Base-by-base conservation (phyloP, 2,888 invertebrate species). In the Agrilus cyanescens region DNA sequence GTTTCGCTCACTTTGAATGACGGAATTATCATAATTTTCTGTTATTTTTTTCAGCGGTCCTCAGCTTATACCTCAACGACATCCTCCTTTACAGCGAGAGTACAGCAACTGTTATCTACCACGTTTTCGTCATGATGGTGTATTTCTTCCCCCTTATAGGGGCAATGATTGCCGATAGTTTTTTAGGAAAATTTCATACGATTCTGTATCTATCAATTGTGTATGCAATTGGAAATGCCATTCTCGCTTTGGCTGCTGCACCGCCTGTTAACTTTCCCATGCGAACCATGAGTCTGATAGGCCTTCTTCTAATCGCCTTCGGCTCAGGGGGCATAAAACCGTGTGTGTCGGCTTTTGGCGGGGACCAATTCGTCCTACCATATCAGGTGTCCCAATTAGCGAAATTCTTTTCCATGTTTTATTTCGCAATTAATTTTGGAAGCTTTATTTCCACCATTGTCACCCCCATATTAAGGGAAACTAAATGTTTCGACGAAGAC, bases 261-360 rank as follows among this genome's bases (percentile, higher is more conserved):
- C 78, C 79, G 1, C 68, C 74, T 0, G 53, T 80, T 4, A 59
- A 67, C n/a, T 61, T 85, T 43, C 82, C 85, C 1, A 61, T 68
- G 43, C 51, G 50, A 16, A 58, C 52, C 20, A 58, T 66, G 33
- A 58, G 65, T 6, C 71, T 84, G 18, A 3, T 82, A 15, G 83
- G 83, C 1, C 66, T 87, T 12, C 52, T 82, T 0, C 65, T 85
- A 18, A 88, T 96, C 54, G 91, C 91, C 0, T 56, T 93, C 12
- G 94, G 93, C 0, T 91, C 93, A 0, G 95, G 95, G 2, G 94
- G 94, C 2, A 96, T 96, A 54, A 96, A 96, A 60, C 94, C 95
- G 0, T 95, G 94, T 58, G 94, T 96, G 0, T 76, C 90, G 0
- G 89, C 95, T 0, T 95, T 96, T 63, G 96, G 95, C 1, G 95